phyloP scores from a whole-genome alignment of 2,797 vertebrate species.

The Hippopotamyrus pictus region DNA sequence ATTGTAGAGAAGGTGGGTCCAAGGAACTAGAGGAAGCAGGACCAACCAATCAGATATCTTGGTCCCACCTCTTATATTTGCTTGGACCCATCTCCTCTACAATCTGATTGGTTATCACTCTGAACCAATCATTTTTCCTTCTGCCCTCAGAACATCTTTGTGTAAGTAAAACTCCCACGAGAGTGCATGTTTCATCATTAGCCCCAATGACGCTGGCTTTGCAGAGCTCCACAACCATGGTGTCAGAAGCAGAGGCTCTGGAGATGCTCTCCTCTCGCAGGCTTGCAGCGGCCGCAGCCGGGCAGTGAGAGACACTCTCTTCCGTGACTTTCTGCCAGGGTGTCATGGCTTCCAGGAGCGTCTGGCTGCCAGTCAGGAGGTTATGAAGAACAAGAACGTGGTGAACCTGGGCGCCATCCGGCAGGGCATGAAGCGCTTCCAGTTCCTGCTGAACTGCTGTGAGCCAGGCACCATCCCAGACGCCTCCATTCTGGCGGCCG shows the following conservation, averaged over 20 bases:
- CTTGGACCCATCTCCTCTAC: neutral
- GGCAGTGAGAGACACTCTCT: neutral
- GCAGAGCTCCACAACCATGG: neutral
- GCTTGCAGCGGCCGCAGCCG: neutral
- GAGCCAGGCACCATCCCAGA: conserved; percentile 96
- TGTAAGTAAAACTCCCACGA: neutral
- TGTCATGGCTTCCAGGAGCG: conserved; percentile 92
- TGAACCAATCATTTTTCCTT: neutral
- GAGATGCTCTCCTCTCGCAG: neutral
- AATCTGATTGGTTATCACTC: neutral
- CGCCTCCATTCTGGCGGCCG: conserved; percentile 92
- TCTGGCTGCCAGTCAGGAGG: conserved; percentile 81
- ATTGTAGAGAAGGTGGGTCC: neutral
- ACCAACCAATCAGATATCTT: neutral
- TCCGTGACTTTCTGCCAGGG: conserved; percentile 55
- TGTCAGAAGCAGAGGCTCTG: neutral
- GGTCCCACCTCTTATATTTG: neutral
- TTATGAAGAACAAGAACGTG: conserved; percentile 90
- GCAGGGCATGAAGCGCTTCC: conserved; percentile 98
- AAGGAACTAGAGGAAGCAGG: neutral
- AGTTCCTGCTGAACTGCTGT: conserved; percentile 96
- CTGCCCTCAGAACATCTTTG: neutral
- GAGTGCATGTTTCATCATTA: neutral
- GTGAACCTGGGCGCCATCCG: conserved; percentile 94
- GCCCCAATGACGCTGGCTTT: neutral